Evolutionary conservation across 2,888 invertebrate species (phyloP), one percentile per base, ranked within the genome.

Genomic region (Agrochola lota): DNA sequence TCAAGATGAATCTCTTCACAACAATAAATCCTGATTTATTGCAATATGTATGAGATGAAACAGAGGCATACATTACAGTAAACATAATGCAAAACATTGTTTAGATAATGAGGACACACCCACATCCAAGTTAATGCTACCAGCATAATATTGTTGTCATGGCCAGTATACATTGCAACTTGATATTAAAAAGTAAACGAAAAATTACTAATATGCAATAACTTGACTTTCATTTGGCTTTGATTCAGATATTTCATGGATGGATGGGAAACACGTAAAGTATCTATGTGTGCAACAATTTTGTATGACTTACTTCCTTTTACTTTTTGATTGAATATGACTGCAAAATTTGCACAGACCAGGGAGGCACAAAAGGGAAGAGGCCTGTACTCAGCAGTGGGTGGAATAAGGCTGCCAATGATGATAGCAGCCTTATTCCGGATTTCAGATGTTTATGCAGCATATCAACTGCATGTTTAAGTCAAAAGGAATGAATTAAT

Each of bases 21-120:
- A 35, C n/a, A 75, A 46, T 35, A 46, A 59, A 63, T 46, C 12
- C 15, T 30, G 9, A n/a, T 11, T 74, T 8, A 52, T 23, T 52
- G 0, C 2, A 35, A 20, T 11, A 15, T 40, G 9, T 23, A 55
- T 57, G 52, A n/a, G 3, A 76, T 52, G 2, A 35, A 52, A 35
- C 12, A 57, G 62, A 55, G 3, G 0, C 30, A 40, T 17, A 15
- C 35, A 30, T 30, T 63, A 15, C n/a, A 46, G 5, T 43, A 20
- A 35, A n/a, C 12, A 35, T 4, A 72, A 40, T 67, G n/a, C 40
- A 35, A 49, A 7, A 57, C 23, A 57, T n/a, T 60, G 6, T 55
- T 66, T 57, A 66, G 6, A 23, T 17, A 76, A 74, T 82, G 62
- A 57, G 67, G 62, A 43, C 78, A 82, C 20, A 70, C 67, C 67